Base-by-base conservation (phyloP, 2,113 vertebrate species). In the Lophius piscatorius region DNA sequence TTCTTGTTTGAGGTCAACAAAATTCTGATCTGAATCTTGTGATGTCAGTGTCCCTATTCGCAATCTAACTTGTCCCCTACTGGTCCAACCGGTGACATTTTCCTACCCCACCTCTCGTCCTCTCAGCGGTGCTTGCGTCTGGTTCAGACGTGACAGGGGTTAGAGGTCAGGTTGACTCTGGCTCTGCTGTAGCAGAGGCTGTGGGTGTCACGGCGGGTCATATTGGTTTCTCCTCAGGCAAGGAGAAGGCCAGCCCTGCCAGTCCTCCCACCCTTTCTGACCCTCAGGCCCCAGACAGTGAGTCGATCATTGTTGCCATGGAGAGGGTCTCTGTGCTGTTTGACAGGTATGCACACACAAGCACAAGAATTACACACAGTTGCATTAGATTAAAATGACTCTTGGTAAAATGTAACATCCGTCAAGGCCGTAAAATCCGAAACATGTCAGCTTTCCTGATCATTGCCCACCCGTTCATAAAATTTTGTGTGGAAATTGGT, bases 301-400 rank as follows among this genome's bases (percentile, higher is more conserved):
- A 99, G 76, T 98, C 97, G 0, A 92, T 98, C 78, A 99, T 99
- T 0, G 95, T 99, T 2, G 97, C 97, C 31, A 99, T 99, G 97
- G 97, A 99, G 81, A 92, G 97, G 2, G 96, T 99, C 4, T 99
- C 97, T 23, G 96, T 98, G 47, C 97, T 99, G 29, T 99, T 99
- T 7, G 97, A 99, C 87, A 95, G 97, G 97, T 99, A 88, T n/a
- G 42, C 41, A 18, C 41, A 29, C 0, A 9, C 34, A 4, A 13
- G 4, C 45, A 36, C 26, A 16, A 6, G 29, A 31, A 3, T 2
- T 10, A 31, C 29, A 10, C 2, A 6, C n/a, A n/a, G n/a, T n/a
- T n/a, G n/a, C n/a, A n/a, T n/a, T n/a, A n/a, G n/a, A n/a, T n/a
- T n/a, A n/a, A n/a, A n/a, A n/a, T n/a, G n/a, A n/a, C n/a, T n/a